These are phyloP conservation scores for Cecidostiba fungosa DNA, from an alignment of 2,888 invertebrate species.

Conservation along the genomic window DNA sequence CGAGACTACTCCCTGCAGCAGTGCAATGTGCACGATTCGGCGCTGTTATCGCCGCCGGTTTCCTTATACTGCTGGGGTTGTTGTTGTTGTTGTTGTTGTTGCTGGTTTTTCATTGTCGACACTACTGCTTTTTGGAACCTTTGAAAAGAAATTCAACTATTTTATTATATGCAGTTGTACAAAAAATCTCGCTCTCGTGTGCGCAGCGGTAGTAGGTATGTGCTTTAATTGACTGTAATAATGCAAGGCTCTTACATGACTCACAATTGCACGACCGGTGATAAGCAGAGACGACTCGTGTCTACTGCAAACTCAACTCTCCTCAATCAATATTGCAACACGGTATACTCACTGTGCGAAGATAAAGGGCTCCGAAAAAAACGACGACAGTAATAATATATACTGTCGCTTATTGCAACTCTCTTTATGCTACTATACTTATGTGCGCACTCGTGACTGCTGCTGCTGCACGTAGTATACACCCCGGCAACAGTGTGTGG, in stretches of 20 bases:
- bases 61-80: neutral
- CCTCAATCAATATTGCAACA: neutral
- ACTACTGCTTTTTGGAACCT: no score
- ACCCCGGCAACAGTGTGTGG: no score
- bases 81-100: neutral
- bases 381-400: neutral
- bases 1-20: neutral
- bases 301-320: no score
- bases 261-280: neutral
- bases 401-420: no score
- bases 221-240: neutral
- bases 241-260: neutral
- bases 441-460: no score
- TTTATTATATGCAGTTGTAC: no score
- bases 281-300: neutral
- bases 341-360: neutral
- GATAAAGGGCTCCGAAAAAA: neutral
- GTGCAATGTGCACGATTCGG: neutral
- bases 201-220: no score
- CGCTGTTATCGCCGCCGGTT: slow-evolving; percentile 7
- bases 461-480: no score
- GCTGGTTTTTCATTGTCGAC: no score
- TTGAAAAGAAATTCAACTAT: no score
- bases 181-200: no score
- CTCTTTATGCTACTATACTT: no score